These are phyloP conservation scores for Galaxea fascicularis DNA, from an alignment of 92 coral and sea anemone genomes.

Conservation along the genomic window DNA sequence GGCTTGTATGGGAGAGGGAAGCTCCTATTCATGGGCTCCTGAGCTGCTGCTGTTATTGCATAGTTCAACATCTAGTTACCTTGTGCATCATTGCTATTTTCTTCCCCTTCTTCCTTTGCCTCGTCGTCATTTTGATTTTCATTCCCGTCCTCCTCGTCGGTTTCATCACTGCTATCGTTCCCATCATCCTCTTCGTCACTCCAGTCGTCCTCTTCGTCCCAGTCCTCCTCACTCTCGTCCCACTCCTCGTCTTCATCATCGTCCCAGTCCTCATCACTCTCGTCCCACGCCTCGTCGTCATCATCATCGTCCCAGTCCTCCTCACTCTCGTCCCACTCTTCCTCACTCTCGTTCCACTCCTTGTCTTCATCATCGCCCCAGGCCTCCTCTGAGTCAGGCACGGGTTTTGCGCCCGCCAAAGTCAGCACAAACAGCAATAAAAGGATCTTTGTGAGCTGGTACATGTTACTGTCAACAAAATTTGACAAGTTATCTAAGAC, in stretches of 20 bases:
- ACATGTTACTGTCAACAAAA: constrained; percentile 16
- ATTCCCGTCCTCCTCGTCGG: background rate
- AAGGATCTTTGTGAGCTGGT: background rate
- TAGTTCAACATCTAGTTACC: no score
- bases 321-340: background rate
- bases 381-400: background rate
- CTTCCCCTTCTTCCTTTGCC: background rate
- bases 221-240: background rate
- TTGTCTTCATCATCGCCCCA: background rate
- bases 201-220: background rate
- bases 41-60: no score
- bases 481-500: background rate
- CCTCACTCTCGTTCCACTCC: background rate
- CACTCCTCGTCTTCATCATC: background rate
- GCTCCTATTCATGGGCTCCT: no score
- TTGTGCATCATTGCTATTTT: background rate
- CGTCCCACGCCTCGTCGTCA: background rate
- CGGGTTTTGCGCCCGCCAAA: constrained; percentile 18
- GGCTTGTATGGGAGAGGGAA: no score
- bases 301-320: background rate
- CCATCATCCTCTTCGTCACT: background rate
- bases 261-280: background rate
- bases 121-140: background rate
- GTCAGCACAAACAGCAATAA: constrained; percentile 11
- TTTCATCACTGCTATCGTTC: background rate